phyloP scores from a whole-genome alignment of 2,888 invertebrate species.

The Ptycholaimellus sp. region DNA sequence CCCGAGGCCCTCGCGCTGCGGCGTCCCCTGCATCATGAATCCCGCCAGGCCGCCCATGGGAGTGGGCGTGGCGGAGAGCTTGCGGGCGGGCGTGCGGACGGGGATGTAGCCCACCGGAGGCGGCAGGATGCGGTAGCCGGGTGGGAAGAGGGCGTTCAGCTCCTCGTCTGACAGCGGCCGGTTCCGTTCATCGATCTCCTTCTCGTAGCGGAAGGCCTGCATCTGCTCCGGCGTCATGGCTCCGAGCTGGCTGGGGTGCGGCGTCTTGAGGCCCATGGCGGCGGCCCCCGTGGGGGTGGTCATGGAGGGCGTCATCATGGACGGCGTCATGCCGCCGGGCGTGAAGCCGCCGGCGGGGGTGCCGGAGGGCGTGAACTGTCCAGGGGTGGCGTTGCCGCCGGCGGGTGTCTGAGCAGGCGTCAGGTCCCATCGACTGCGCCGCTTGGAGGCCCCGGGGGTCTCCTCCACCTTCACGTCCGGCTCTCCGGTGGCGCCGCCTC shows the following conservation, averaged over 20 bases:
- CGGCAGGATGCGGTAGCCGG: slow-evolving; percentile 57
- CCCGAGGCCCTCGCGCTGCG: slow-evolving; percentile 17
- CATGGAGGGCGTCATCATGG: slow-evolving; percentile 29
- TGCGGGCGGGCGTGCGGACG: slow-evolving; percentile 83
- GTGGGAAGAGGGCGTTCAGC: slow-evolving; percentile 83
- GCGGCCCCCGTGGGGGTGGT: slow-evolving; percentile 41
- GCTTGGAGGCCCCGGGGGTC: slow-evolving; percentile 53
- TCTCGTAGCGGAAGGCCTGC: slow-evolving; percentile 37
- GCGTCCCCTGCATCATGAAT: slow-evolving; percentile 57
- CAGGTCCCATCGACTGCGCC: slow-evolving; percentile 93
- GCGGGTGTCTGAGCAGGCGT: slow-evolving; percentile 46
- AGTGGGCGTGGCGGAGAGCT: slow-evolving; percentile 89
- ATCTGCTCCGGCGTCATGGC: slow-evolving; percentile 96
- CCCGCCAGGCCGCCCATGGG: slow-evolving; percentile 59
- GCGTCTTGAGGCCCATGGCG: slow-evolving; percentile 95
- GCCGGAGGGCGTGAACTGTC: slow-evolving; percentile 33
- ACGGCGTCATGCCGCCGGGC: slow-evolving; percentile 26
- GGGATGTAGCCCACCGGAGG: slow-evolving; percentile 88
- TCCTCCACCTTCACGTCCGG: slow-evolving; percentile 7
- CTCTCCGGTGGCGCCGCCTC: background rate
- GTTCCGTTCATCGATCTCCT: slow-evolving; percentile 93
- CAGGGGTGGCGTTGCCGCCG: slow-evolving; percentile 36
- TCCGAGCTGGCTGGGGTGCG: slow-evolving; percentile 67
- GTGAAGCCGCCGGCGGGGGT: slow-evolving; percentile 7
- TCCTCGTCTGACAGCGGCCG: slow-evolving; percentile 88